A percentile compares a stretch with the other conserved stretches of the same genome.
phyloP scores from a whole-genome alignment of 64 coral and sea anemone species.

The Stichodactyla helianthus region DNA sequence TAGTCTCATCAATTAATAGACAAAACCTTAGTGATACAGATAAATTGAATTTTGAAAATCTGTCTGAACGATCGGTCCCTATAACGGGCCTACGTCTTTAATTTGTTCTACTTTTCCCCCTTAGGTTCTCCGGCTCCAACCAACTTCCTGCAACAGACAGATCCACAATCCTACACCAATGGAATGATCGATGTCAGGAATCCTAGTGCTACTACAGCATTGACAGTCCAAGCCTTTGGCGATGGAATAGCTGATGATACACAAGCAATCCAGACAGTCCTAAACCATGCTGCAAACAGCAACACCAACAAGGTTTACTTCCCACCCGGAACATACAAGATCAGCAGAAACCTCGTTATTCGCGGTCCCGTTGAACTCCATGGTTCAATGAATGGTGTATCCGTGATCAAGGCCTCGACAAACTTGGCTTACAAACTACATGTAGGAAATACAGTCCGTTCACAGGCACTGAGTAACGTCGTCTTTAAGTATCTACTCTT shows the following conservation, averaged over 20 bases:
- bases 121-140: too few relatives aligned
- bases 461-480: not conserved
- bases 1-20: too few relatives aligned
- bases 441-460: not conserved
- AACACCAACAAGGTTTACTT: constrained; percentile 25
- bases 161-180: not conserved
- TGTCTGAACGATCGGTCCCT: too few relatives aligned
- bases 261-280: constrained; percentile 12
- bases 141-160: too few relatives aligned
- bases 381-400: constrained; percentile 20
- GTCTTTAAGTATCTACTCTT: constrained; percentile 1
- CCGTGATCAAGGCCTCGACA: not conserved
- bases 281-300: not conserved
- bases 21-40: too few relatives aligned
- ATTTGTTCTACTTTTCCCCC: too few relatives aligned
- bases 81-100: too few relatives aligned
- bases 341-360: constrained; percentile 1
- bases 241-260: constrained; percentile 27
- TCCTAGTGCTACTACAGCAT: not conserved
- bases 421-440: too few relatives aligned
- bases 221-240: not conserved
- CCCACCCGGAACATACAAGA: constrained; percentile 29
- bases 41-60: too few relatives aligned
- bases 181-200: constrained; percentile 25
- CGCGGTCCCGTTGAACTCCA: not conserved